phyloP scores from a whole-genome alignment of 2,113 vertebrate species.

The Lontra canadensis region DNA sequence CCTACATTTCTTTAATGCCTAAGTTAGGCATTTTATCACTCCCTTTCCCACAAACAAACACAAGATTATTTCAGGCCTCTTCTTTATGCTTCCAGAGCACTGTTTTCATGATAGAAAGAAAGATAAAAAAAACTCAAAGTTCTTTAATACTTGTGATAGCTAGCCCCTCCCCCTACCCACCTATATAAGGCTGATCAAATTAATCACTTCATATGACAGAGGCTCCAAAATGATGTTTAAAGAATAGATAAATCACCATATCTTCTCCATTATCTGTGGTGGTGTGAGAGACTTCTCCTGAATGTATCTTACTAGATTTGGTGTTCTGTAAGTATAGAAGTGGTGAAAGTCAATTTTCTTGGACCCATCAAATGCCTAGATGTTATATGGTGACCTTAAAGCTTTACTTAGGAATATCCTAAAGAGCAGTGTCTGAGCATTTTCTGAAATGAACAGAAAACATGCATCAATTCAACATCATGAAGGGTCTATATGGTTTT shows the following conservation, averaged over 20 bases:
- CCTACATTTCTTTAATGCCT: background rate
- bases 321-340: background rate
- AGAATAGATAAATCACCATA: background rate
- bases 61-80: background rate
- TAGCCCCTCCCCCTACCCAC: background rate
- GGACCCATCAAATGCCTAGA: background rate
- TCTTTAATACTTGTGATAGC: background rate
- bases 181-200: background rate
- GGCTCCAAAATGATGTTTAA: background rate
- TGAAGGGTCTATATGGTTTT: background rate
- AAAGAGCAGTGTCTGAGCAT: background rate
- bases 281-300: background rate
- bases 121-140: background rate
- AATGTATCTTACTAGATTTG: background rate
- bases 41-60: background rate
- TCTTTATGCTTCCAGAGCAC: background rate
- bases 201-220: background rate
- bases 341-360: background rate
- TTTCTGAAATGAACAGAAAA: background rate
- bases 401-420: background rate
- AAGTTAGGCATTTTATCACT: background rate
- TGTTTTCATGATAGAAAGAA: background rate
- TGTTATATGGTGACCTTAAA: background rate
- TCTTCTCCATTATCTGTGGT: background rate
- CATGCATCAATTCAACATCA: too few relatives aligned